phyloP scores from a whole-genome alignment of 2,797 vertebrate species.

The Margarornis squamiger region DNA sequence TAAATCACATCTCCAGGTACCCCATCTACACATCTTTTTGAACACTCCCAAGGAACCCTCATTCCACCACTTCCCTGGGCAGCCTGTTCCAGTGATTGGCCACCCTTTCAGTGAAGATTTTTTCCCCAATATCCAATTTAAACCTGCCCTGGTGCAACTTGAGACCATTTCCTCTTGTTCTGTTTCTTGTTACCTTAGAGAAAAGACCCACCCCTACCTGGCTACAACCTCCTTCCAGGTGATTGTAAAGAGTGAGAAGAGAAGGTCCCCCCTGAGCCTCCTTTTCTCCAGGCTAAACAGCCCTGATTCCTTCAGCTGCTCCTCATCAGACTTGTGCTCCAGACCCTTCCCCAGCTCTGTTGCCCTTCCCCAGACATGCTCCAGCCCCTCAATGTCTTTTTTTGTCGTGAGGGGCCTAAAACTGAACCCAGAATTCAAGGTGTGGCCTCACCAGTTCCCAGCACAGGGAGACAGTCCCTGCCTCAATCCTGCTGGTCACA shows the following conservation, averaged over 20 bases:
- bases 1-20: background rate
- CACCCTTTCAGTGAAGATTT: background rate
- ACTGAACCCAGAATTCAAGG: background rate
- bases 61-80: background rate
- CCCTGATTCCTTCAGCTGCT: background rate
- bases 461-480: background rate
- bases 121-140: background rate
- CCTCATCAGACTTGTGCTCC: background rate
- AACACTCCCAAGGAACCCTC: background rate
- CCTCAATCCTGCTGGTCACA: background rate
- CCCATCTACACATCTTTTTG: rapidly evolving
- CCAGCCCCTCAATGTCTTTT: background rate
- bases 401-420: background rate
- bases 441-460: background rate
- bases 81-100: background rate
- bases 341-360: background rate
- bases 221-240: background rate
- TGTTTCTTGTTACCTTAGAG: background rate
- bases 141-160: background rate
- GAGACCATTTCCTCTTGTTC: background rate
- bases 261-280: background rate
- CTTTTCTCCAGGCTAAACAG: background rate
- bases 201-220: rapidly evolving
- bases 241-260: background rate
- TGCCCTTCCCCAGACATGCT: background rate